phyloP scores from a whole-genome alignment of 1,140 invertebrate genomes.

The Drosophila subobscura region DNA sequence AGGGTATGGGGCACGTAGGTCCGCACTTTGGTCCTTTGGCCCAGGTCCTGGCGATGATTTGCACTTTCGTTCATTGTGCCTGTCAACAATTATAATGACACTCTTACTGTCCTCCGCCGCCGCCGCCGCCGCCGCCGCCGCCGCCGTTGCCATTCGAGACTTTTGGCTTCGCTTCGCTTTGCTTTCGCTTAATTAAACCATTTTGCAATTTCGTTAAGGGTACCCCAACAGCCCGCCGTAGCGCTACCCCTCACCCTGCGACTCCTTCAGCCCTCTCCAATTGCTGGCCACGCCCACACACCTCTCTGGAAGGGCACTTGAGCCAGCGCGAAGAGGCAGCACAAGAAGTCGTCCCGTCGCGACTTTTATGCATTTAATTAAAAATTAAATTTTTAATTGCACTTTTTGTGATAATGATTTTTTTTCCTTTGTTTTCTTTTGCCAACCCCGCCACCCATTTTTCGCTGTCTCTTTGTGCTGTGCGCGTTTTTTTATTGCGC shows the following conservation, averaged over 20 bases:
- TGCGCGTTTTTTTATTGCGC: slow-evolving; percentile 38
- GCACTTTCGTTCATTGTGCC: slow-evolving; percentile 54
- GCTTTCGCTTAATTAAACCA: slow-evolving; percentile 73
- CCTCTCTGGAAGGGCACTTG: slow-evolving; percentile 9
- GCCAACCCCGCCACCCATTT: too few species aligned
- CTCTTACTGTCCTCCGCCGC: slow-evolving; percentile 66
- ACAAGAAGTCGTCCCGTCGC: slow-evolving; percentile 11
- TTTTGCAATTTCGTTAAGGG: slow-evolving; percentile 68
- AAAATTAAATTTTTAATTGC: slow-evolving; percentile 71
- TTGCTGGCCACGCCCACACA: slow-evolving; percentile 19
- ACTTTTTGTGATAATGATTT: slow-evolving; percentile 38
- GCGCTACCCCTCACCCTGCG: background rate
- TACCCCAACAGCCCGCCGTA: slow-evolving; percentile 7
- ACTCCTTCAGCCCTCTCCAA: background rate
- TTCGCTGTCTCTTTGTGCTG: slow-evolving; percentile 17
- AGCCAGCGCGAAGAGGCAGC: slow-evolving; percentile 4
- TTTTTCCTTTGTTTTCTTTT: slow-evolving; percentile 15
- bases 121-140: slow-evolving; percentile 48
- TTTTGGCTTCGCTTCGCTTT: slow-evolving; percentile 47
- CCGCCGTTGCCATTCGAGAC: slow-evolving; percentile 59
- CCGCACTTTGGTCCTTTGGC: slow-evolving; percentile 10
- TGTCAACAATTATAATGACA: slow-evolving; percentile 74
- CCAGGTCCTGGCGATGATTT: slow-evolving; percentile 60
- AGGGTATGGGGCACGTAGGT: too few species aligned
- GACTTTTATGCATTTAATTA: slow-evolving; percentile 50